These are phyloP conservation scores for Melanotus villosus DNA, from an alignment of 2,888 invertebrate species.

Conservation along the genomic window DNA sequence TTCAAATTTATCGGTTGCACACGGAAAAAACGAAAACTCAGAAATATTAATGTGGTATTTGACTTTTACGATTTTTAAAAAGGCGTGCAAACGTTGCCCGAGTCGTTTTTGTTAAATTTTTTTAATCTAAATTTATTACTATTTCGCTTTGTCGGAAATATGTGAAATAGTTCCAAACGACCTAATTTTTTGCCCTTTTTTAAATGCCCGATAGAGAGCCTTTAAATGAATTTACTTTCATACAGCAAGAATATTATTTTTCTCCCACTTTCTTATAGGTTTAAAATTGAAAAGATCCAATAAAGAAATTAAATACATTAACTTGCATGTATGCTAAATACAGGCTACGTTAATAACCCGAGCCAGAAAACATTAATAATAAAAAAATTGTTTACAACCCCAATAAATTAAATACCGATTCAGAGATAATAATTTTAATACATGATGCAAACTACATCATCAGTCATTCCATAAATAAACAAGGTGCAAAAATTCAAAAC, in stretches of 20 bases:
- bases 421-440: background rate
- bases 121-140: background rate
- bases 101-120: background rate
- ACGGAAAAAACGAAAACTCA: slow-evolving; percentile 36
- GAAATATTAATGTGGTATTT: slow-evolving; percentile 26
- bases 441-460: slow-evolving; percentile 6
- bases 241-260: no score
- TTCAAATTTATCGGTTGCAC: slow-evolving; percentile 40
- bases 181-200: no score
- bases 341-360: background rate
- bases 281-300: no score
- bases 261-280: no score
- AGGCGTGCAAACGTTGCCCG: background rate
- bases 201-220: no score
- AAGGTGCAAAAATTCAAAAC: slow-evolving; percentile 20
- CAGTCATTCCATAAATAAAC: slow-evolving; percentile 4
- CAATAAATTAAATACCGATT: background rate
- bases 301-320: no score
- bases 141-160: no score
- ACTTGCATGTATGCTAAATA: no score
- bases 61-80: background rate
- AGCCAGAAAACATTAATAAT: background rate
- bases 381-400: background rate
- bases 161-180: no score
- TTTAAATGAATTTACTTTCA: no score